These are phyloP conservation scores for Hylyphantes graminicola DNA, from an alignment of 1,140 invertebrate species.

Conservation along the genomic window DNA sequence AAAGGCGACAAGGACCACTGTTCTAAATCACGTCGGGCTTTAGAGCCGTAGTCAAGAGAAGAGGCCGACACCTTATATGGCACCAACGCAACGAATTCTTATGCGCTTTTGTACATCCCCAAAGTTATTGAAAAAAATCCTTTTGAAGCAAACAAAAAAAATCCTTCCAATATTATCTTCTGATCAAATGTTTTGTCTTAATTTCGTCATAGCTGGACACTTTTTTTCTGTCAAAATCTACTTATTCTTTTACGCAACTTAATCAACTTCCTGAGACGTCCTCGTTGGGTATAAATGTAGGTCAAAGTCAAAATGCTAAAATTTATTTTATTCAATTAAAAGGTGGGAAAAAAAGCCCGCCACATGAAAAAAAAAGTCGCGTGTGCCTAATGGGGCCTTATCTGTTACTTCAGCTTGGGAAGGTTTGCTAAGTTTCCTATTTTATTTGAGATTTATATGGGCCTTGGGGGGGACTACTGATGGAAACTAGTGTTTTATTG, in stretches of 20 bases:
- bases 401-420: conserved; percentile 17
- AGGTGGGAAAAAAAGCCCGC: neutral
- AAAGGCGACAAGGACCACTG: too few species aligned
- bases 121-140: too few species aligned
- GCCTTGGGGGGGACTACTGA: neutral
- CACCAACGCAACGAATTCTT: too few species aligned
- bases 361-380: neutral
- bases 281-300: conserved; percentile 34
- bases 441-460: neutral
- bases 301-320: conserved; percentile 43
- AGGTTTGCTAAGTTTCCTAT: conserved; percentile 5
- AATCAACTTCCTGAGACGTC: conserved; percentile 29
- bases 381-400: conserved; percentile 18
- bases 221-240: neutral
- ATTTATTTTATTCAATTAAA: conserved; percentile 44
- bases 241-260: conserved; percentile 25
- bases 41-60: too few species aligned
- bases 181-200: neutral
- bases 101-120: too few species aligned
- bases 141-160: too few species aligned
- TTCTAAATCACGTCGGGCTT: too few species aligned
- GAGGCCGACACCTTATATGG: too few species aligned
- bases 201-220: neutral
- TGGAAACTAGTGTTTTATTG: too few species aligned
- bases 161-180: too few species aligned